These are phyloP conservation scores for Herpailurus yagouaroundi DNA, from an alignment of 2,113 vertebrate genomes.

Conservation along the genomic window DNA sequence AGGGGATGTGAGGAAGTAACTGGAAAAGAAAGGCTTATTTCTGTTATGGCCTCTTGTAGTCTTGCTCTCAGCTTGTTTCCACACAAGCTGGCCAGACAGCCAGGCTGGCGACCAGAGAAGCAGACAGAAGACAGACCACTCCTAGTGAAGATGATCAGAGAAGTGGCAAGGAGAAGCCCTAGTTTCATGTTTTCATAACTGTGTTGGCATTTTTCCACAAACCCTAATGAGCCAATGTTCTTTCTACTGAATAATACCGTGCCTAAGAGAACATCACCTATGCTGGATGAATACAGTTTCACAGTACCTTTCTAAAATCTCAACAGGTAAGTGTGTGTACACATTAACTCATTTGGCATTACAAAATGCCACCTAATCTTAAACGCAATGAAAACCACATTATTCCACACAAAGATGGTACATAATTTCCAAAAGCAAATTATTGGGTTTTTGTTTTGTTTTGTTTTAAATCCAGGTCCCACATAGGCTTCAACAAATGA, in stretches of 20 bases:
- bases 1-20: neutral
- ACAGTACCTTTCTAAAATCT: neutral
- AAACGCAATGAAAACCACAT: neutral
- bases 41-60: neutral
- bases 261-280: neutral
- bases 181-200: neutral
- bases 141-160: neutral
- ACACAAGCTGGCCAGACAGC: neutral
- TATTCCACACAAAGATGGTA: neutral
- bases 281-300: neutral
- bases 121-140: neutral
- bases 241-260: neutral
- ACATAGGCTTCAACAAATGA: neutral
- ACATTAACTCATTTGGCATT: neutral
- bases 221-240: neutral
- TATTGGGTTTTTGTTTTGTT: neutral
- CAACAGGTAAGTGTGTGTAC: neutral
- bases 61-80: neutral
- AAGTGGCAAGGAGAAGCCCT: neutral
- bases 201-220: neutral
- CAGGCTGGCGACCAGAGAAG: neutral
- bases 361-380: neutral
- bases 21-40: neutral
- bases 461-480: neutral
- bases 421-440: constrained; percentile 34